Conservation (phyloP, 2,888 invertebrate genomes). For the Cataglyphis cursor region DNA sequence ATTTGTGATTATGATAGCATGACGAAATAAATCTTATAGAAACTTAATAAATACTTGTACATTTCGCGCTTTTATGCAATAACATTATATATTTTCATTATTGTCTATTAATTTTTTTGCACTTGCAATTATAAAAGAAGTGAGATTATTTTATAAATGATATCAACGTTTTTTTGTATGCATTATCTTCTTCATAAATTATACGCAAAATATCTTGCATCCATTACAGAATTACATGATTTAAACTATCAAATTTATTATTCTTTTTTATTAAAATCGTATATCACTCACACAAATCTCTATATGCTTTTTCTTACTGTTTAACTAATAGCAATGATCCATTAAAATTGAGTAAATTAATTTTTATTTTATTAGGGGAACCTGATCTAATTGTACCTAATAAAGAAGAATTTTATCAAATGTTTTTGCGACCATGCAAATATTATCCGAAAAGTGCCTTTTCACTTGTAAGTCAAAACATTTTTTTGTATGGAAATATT, state of each 20-base stretch:
- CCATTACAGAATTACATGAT: background rate
- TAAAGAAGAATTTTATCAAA: slow-evolving; percentile 92
- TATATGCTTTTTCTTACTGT: background rate
- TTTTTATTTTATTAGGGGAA: slow-evolving; percentile 88
- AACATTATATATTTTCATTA: background rate
- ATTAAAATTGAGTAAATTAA: background rate
- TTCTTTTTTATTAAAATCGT: background rate
- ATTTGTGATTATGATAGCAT: background rate
- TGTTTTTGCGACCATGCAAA: slow-evolving; percentile 95
- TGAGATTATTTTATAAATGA: background rate
- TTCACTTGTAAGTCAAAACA: slow-evolving; percentile 89
- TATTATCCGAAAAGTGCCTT: slow-evolving; percentile 94
- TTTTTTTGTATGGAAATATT: background rate
- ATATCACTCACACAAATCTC: background rate
- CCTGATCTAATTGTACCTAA: slow-evolving; percentile 89
- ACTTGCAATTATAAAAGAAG: background rate
- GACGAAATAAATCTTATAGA: background rate
- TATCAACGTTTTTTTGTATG: background rate
- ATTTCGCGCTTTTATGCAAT: background rate
- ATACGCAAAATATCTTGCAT: background rate
- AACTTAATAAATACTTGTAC: background rate
- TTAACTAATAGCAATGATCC: background rate
- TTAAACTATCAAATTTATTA: background rate
- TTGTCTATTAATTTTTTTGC: background rate
- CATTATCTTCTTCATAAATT: background rate